These are phyloP conservation scores for Hoplias malabaricus DNA, from an alignment of 2,113 vertebrate species.

Conservation along the genomic window DNA sequence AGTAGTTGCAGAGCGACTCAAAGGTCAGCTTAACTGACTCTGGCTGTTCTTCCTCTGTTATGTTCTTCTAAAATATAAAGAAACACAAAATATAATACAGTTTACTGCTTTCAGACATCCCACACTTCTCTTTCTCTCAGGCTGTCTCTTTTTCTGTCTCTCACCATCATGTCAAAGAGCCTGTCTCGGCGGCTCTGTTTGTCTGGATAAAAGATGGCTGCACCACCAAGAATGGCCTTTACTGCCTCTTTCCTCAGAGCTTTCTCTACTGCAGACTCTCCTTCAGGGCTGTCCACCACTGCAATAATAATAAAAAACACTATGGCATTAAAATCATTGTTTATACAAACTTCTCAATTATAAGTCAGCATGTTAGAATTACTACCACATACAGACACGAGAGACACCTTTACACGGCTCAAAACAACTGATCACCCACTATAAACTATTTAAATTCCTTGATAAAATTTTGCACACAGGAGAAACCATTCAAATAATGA, in stretches of 20 bases:
- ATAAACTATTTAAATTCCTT: too few species aligned
- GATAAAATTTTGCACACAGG: too few species aligned
- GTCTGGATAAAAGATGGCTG: constrained; percentile 94
- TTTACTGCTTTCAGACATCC: background rate
- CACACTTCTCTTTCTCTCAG: background rate
- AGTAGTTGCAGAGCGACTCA: constrained; percentile 91
- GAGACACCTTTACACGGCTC: too few species aligned
- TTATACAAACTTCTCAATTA: background rate
- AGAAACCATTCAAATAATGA: too few species aligned
- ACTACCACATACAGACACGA: background rate
- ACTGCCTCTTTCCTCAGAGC: constrained; percentile 84
- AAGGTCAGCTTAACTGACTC: constrained; percentile 90
- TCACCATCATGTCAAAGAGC: constrained; percentile 94
- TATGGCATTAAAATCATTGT: background rate
- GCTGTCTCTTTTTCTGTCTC: background rate
- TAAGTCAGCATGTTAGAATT: background rate
- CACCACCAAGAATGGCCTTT: constrained; percentile 88
- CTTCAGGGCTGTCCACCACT: constrained; percentile 85
- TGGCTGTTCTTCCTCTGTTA: constrained; percentile 87
- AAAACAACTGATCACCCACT: too few species aligned
- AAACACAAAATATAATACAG: background rate
- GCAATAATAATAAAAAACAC: constrained; percentile 31
- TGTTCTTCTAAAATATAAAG: constrained; percentile 79
- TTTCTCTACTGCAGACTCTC: constrained; percentile 71
- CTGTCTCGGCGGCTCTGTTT: constrained; percentile 83